Evolutionary conservation across 53 echinoderm and acorn worm species (phyloP).

Genomic region (Mesocentrotus franciscanus): DNA sequence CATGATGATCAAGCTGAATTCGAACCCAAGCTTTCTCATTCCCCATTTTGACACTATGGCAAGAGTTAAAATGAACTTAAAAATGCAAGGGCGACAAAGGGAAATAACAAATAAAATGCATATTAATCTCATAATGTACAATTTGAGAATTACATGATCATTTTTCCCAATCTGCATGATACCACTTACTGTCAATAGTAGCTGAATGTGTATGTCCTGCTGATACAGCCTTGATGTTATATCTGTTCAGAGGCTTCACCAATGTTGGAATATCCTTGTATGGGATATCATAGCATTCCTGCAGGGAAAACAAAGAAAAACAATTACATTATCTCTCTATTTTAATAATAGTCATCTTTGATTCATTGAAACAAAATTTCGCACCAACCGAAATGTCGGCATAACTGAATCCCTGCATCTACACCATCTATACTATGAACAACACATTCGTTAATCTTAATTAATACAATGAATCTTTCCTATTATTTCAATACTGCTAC

Average conservation of each 20-base stretch:
- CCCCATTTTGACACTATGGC: too few relatives aligned
- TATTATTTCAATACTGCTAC: too few relatives aligned
- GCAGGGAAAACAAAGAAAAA: slow-evolving; percentile 29
- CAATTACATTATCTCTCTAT: background rate
- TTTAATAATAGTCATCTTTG: background rate
- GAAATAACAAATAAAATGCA: too few relatives aligned
- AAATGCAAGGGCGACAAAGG: too few relatives aligned
- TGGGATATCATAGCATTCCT: slow-evolving; percentile 98
- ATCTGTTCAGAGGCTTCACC: slow-evolving; percentile 93
- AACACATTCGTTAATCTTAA: too few relatives aligned
- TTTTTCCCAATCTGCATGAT: background rate
- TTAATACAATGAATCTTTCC: too few relatives aligned
- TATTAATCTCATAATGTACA: background rate
- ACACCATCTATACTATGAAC: background rate
- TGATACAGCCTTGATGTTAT: slow-evolving; percentile 80
- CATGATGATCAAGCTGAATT: too few relatives aligned
- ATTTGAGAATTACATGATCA: background rate
- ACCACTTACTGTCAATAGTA: slow-evolving; percentile 82
- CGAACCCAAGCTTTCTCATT: too few relatives aligned
- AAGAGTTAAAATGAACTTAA: too few relatives aligned
- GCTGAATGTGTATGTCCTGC: slow-evolving; percentile 94
- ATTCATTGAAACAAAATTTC: background rate
- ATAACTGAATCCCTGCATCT: background rate
- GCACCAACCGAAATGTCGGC: background rate
- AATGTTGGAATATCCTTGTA: slow-evolving; percentile 80